Evolutionary conservation across 1,140 invertebrate species (phyloP), one percentile per base, ranked within the genome.

Genomic region (Rhagoletis zephyria): DNA sequence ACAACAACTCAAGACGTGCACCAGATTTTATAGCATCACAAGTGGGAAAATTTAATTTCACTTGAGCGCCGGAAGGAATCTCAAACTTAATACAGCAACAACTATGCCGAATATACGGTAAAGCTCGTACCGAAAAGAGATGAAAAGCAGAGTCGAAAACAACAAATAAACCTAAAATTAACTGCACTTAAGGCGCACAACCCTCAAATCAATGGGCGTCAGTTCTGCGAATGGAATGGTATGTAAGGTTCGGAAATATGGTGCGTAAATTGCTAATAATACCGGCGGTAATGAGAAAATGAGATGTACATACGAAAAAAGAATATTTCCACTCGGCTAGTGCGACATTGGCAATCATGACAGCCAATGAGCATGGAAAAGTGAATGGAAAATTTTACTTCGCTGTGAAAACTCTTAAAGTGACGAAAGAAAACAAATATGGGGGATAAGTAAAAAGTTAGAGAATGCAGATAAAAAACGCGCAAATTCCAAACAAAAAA

Each of bases 241-340:
- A 19, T 30, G 30, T 3, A 16, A 10, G 1, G 9, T 74, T 74
- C 10, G 5, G 10, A 74, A 74, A 16, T 48, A 42, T 12, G 30
- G 30, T 6, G 42, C 4, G 67, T 6, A 74, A 74, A 74, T 48
- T 45, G 42, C 67, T n/a, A 74, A 74, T 74, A 74, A 74, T 74
- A 48, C 9, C 40, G 42, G 4, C 67, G n/a, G 14, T n/a, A 48
- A 74, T 16, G 40, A 45, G 42, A 14, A 74, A 74, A 74, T 74
- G 42, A 48, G 67, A 74, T 74, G 48, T 74, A 48, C 12, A 16
- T 45, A 48, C 42, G 42, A 0, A 10, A 74, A 48, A 14, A 74
- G 19, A 67, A 42, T 65, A 48, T 48, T 48, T 74, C 10, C 30
- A 67, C 10, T 40, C 9, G 9, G 30, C n/a, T 7, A 64, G 63